Conservation (phyloP, 2,888 invertebrate species). For the Polydesmus complanatus region DNA sequence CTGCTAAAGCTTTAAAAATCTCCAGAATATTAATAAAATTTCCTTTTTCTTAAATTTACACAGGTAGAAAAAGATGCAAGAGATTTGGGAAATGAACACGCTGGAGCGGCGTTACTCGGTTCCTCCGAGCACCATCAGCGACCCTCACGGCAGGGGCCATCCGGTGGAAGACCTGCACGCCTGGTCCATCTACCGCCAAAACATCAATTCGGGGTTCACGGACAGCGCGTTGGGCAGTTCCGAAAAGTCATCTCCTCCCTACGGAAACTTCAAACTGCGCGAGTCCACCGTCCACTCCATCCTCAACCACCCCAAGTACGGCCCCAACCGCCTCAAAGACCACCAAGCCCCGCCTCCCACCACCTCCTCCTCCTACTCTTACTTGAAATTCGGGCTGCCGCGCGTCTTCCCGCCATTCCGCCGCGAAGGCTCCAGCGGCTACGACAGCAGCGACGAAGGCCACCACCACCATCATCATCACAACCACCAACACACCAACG, state of each 20-base stretch:
- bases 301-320: slow-evolving; percentile 69
- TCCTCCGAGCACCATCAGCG: slow-evolving; percentile 36
- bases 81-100: slow-evolving; percentile 38
- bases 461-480: not conserved
- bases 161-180: slow-evolving; percentile 70
- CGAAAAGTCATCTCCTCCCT: slow-evolving; percentile 81
- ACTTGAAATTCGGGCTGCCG: slow-evolving; percentile 83
- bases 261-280: slow-evolving; percentile 83
- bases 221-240: slow-evolving; percentile 85
- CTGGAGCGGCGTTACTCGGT: slow-evolving; percentile 76
- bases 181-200: slow-evolving; percentile 83
- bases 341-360: not conserved
- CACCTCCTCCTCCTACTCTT: slow-evolving; percentile 83
- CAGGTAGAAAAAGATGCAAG: slow-evolving; percentile 22
- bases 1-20: not conserved
- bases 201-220: slow-evolving; percentile 86
- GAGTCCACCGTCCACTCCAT: slow-evolving; percentile 89
- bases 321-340: slow-evolving; percentile 45
- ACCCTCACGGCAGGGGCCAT: slow-evolving; percentile 19
- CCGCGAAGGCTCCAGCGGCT: slow-evolving; percentile 78
- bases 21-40: not conserved
- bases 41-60: slow-evolving; percentile 4
- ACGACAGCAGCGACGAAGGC: slow-evolving; percentile 69
- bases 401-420: slow-evolving; percentile 64
- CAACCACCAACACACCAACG: not conserved